Evolutionary conservation across 1,140 invertebrate genomes (phyloP), one percentile per base, ranked within the genome.

Genomic region (Semibalanus balanoides): DNA sequence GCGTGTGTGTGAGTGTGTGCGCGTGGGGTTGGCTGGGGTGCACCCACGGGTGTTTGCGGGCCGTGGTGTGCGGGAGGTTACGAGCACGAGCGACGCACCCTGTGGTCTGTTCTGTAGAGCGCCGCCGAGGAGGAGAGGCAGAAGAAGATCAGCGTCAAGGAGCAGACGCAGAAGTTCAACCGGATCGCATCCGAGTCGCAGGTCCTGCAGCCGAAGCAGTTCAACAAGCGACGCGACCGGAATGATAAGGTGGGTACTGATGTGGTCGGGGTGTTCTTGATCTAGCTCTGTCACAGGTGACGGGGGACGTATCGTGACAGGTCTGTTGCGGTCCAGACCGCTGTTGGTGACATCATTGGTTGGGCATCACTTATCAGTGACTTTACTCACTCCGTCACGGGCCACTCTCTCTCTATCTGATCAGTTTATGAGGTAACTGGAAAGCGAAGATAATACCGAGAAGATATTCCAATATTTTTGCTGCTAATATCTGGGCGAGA

Each of bases 161-260:
- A 97, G 83, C 87, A 93, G 78, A 94, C 92, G 81, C 90, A 94
- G 85, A 94, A 94, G 83, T 94, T 97, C 83, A 95, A 97, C 84
- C 88, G 91, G 80, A 90, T 96, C 87, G 92, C 93, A 74, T 94
- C 91, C 11, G 90, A 92, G 77, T 77, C 79, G 0, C 76, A 80
- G 74, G 72, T 79, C 19, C 30, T 72, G 70, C 51, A 22, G 51
- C 51, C 51, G 14, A 64, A 64, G 51, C 51, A 64, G 51, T 3
- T 22, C 22, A 64, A 64, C 51, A 64, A 64, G 22, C 51, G 51
- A 1, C 51, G 51, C 22, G 51, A 64, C 51, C 9, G 51, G 3
- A 19, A 1, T 19, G 51, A 64, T 19, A 64, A 64, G 51, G 51
- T 64, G 51, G 51, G 51, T 40, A 7, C 17, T 40, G 35, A 17